Evolutionary conservation across 2,797 vertebrate species (phyloP), one percentile per base, ranked within the genome.

Genomic region (Steatocranus sp.): DNA sequence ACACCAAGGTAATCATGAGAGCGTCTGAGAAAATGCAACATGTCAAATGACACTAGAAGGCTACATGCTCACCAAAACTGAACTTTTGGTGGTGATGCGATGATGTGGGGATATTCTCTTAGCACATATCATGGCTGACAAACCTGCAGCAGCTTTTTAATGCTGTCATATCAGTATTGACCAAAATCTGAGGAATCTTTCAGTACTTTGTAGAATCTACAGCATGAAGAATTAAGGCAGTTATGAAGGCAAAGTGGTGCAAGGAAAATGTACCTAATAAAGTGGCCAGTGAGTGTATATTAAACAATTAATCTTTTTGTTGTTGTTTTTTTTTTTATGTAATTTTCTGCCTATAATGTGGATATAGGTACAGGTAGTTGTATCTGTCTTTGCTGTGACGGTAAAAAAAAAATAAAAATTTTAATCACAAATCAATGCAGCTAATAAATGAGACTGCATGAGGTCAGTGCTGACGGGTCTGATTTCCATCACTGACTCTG

Each of bases 351-450:
- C 11, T 12, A 36, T 12, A 36, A 14, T 63, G 18, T 8, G 11
- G 11, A 63, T 32, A 36, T 36, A 1, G 18, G 18, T 36, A 20
- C 18, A 36, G 11, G 7, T 63, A 66, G 61, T 15, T 9, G n/a
- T 3, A 66, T 66, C 34, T 23, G 12, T 23, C 34, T 63, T 63
- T 66, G n/a, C 34, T 20, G 61, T 66, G n/a, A 41, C 41, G 34
- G 34, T 38, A 14, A 66, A 38, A 38, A 30, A 23, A 6, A 6
- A n/a, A n/a, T n/a, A n/a, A n/a, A 0, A 1, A 2, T 1, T 15
- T 14, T 23, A 66, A 66, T 23, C 8, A 66, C 36, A 38, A 66
- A 41, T 36, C 32, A 66, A 23, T 66, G 34, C 34, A 23, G 34
- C 11, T 66, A 66, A 66, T 23, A 66, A 66, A 66, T 66, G 34